A percentile compares a stretch with the other conserved stretches of the same genome.
phyloP scores from a whole-genome alignment of 2,888 invertebrate genomes.

The Protophormia terraenovae region DNA sequence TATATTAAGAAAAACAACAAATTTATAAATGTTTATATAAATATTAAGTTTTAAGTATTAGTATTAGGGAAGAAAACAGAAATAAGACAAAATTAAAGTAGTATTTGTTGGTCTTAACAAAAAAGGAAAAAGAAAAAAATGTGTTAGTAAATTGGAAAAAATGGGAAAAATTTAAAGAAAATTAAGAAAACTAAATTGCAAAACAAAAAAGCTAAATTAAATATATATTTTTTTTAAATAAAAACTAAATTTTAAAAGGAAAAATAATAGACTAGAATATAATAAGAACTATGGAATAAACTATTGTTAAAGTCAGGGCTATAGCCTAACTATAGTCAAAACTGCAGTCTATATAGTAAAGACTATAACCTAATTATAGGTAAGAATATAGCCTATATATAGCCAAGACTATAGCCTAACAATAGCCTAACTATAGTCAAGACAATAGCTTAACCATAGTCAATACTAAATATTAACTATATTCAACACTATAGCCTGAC shows the following conservation, averaged over 20 bases:
- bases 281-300: neutral
- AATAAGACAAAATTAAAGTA: conserved; percentile 40
- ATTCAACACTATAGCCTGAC: too few relatives aligned
- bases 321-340: too few relatives aligned
- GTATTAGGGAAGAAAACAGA: conserved; percentile 18
- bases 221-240: conserved; percentile 9
- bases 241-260: conserved; percentile 2
- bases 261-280: neutral
- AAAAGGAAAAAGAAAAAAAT: too few relatives aligned
- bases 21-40: conserved; percentile 66
- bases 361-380: too few relatives aligned
- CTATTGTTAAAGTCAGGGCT: too few relatives aligned
- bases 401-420: neutral
- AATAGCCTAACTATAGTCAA: too few relatives aligned
- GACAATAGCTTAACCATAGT: neutral
- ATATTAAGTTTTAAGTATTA: conserved; percentile 64
- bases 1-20: conserved; percentile 51
- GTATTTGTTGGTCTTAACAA: conserved; percentile 62
- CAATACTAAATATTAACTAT: too few relatives aligned
- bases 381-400: too few relatives aligned
- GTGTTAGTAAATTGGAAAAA: conserved; percentile 60
- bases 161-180: conserved; percentile 5
- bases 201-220: too few relatives aligned
- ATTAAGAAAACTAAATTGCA: too few relatives aligned
- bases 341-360: too few relatives aligned